A percentile compares a stretch with the other conserved stretches of the same genome.
phyloP scores from a whole-genome alignment of 2,113 vertebrate species.

The Mionectes macconnelli region DNA sequence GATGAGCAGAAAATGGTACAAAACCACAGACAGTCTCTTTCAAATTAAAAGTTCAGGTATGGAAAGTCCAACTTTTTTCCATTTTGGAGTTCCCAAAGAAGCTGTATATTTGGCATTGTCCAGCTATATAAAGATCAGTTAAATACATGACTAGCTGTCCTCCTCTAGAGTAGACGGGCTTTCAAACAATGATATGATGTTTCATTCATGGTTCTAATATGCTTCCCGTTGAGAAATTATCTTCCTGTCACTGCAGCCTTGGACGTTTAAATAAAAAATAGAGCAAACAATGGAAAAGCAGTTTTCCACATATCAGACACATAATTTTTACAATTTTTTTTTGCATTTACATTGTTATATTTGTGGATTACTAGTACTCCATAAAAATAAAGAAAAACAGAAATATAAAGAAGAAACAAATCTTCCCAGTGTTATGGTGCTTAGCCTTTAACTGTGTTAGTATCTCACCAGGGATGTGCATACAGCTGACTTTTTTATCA shows the following conservation, averaged over 20 bases:
- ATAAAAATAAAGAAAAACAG: neutral
- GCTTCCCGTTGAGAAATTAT: neutral
- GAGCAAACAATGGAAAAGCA: neutral
- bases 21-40: slow-evolving; percentile 14
- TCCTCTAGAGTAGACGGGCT: neutral
- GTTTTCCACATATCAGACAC: neutral
- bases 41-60: slow-evolving; percentile 23
- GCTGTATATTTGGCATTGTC: neutral
- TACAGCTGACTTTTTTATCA: neutral
- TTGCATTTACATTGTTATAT: neutral
- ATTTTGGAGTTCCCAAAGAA: neutral
- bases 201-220: neutral
- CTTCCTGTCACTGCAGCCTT: neutral
- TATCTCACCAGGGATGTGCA: neutral
- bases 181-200: neutral
- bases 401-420: neutral
- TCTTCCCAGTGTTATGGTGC: neutral
- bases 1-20: slow-evolving; percentile 50
- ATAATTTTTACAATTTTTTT: neutral
- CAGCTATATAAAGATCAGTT: neutral
- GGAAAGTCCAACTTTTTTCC: neutral
- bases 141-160: neutral
- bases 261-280: neutral
- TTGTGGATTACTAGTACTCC: neutral
- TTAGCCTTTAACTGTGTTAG: neutral